Percentiles rank a stretch among this genome's conserved stretches.
These are phyloP conservation scores for Xenentodon cancila DNA, from an alignment of 2,797 vertebrate genomes.

Conservation along the genomic window DNA sequence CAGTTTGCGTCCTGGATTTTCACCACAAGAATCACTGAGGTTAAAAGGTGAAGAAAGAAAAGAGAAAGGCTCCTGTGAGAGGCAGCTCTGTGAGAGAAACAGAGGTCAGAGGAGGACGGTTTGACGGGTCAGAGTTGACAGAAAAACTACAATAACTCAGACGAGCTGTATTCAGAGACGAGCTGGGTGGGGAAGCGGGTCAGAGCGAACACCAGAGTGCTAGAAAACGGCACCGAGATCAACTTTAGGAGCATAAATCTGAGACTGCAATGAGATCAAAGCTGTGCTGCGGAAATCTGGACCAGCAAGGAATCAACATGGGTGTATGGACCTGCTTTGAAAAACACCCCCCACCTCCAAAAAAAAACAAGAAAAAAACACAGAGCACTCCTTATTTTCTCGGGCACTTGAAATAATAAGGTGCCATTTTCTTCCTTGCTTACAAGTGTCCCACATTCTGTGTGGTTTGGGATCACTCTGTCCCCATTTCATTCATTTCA, in stretches of 20 bases:
- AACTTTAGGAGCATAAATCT: not conserved
- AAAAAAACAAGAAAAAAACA: not conserved
- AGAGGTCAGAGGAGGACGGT: constrained; percentile 10
- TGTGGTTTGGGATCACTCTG: too few relatives aligned
- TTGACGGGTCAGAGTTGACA: constrained; percentile 9
- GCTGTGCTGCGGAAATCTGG: constrained; percentile 1
- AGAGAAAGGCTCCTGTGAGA: not conserved
- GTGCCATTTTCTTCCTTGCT: too few relatives aligned
- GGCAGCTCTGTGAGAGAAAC: constrained; percentile 1
- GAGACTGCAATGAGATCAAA: not conserved
- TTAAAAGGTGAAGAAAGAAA: constrained; percentile 1
- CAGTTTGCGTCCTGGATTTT: not conserved
- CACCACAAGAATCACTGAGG: not conserved
- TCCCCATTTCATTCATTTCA: too few relatives aligned
- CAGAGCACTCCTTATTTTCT: too few relatives aligned
- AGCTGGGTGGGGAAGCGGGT: not conserved
- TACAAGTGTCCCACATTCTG: too few relatives aligned
- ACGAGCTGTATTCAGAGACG: constrained; percentile 3
- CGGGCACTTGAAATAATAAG: too few relatives aligned
- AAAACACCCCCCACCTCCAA: not conserved
- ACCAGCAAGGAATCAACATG: not conserved
- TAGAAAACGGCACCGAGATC: not conserved
- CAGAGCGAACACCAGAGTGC: not conserved
- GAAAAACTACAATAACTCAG: not conserved
- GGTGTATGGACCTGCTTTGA: not conserved